Evolutionary conservation across 2,797 vertebrate species (phyloP).

Genomic region (Gymnothorax reevesii): DNA sequence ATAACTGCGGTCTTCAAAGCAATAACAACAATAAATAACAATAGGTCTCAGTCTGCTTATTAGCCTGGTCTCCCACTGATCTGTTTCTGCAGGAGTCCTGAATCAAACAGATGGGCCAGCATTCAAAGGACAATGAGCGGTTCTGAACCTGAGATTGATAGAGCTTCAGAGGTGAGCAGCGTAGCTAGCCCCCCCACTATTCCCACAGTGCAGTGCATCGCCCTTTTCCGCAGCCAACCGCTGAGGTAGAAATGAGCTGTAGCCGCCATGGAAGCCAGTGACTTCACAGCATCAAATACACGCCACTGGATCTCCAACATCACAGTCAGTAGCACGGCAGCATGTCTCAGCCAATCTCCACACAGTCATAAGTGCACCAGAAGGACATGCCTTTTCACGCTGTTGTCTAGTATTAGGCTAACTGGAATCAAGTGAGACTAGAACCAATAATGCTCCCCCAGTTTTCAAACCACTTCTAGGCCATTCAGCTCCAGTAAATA

Average conservation of each 20-base stretch:
- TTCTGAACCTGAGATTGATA: slow-evolving; percentile 35
- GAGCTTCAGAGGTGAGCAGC: not conserved
- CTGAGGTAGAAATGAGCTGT: not conserved
- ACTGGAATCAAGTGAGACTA: too few species aligned
- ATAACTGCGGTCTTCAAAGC: too few species aligned
- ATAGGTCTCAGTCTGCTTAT: too few species aligned
- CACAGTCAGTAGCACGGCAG: not conserved
- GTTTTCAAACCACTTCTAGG: too few species aligned
- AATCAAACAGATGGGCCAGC: slow-evolving; percentile 36
- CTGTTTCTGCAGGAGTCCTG: slow-evolving; percentile 10
- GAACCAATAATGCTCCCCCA: too few species aligned
- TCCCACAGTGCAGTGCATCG: not conserved
- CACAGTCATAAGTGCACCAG: not conserved
- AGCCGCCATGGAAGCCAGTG: not conserved
- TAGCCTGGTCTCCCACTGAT: slow-evolving; percentile 16
- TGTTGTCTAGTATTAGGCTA: not conserved
- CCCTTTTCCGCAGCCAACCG: not conserved
- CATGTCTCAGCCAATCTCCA: not conserved
- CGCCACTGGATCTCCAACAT: not conserved
- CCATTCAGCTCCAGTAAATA: too few species aligned
- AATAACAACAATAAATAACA: too few species aligned
- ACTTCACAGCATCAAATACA: not conserved
- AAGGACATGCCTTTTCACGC: not conserved
- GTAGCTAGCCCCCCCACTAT: not conserved
- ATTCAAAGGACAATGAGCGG: slow-evolving; percentile 32